These are phyloP conservation scores for Sycophila sp. DNA, from an alignment of 1,140 invertebrate genomes.

Conservation along the genomic window DNA sequence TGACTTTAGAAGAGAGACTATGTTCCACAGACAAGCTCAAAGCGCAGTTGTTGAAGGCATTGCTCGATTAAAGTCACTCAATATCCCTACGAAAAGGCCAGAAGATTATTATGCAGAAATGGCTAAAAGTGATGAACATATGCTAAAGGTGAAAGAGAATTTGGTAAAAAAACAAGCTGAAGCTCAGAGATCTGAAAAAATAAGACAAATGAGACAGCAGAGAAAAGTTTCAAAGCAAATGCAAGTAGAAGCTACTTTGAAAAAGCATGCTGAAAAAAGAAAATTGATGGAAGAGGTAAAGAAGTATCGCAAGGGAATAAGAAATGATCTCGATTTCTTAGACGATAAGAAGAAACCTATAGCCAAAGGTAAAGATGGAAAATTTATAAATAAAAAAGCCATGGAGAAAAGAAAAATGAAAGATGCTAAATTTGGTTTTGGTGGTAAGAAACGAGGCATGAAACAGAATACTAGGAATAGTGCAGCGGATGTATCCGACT, in stretches of 20 bases:
- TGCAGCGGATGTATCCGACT: conserved; percentile 73
- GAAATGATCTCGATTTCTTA: conserved; percentile 83
- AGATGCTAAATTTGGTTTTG: conserved; percentile 93
- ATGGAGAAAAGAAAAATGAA: conserved; percentile 75
- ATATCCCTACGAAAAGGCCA: conserved; percentile 84
- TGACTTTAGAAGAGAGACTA: conserved; percentile 92
- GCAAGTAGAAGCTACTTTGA: conserved; percentile 83
- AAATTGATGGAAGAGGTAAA: conserved; percentile 87
- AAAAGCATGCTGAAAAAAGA: conserved; percentile 80
- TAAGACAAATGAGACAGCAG: conserved; percentile 87
- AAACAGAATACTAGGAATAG: conserved; percentile 91
- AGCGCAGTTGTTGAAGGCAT: conserved; percentile 84
- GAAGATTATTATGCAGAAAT: conserved; percentile 99
- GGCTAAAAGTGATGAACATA: conserved; percentile 97
- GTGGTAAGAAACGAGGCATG: conserved; percentile 90
- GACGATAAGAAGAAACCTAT: conserved; percentile 74
- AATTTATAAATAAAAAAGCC: conserved; percentile 60
- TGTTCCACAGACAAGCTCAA: conserved; percentile 93
- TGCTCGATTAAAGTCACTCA: conserved; percentile 77
- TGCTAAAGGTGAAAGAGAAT: conserved; percentile 93
- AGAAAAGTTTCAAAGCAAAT: conserved; percentile 93
- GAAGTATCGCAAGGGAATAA: conserved; percentile 84
- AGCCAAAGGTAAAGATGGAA: conserved; percentile 50
- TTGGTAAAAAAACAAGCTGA: conserved; percentile 85
- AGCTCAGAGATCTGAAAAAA: conserved; percentile 87